Evolutionary conservation across 1,140 invertebrate species (phyloP).

Genomic region (Ips typographus): DNA sequence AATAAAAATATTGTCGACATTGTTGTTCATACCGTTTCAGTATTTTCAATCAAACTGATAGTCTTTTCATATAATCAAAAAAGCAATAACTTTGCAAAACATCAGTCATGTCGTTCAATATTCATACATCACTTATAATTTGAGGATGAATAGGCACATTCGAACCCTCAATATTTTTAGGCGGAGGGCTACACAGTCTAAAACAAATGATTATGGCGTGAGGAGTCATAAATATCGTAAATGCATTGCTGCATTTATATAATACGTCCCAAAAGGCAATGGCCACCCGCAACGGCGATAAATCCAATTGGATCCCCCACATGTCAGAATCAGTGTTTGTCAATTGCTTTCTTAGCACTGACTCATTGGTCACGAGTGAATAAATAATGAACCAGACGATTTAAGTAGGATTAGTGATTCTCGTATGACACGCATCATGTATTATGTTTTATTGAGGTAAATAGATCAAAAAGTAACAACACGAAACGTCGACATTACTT

Average conservation of each 20-base stretch:
- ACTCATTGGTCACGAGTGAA: conserved; percentile 39
- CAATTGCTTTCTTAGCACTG: conserved; percentile 45
- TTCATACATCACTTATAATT: neutral
- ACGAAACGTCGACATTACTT: too few species aligned
- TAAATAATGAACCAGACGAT: neutral
- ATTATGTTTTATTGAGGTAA: too few species aligned
- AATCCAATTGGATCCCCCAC: conserved; percentile 42
- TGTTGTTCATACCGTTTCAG: too few species aligned
- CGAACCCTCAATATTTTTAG: neutral
- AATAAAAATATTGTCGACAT: too few species aligned
- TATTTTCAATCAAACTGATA: too few species aligned
- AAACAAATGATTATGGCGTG: conserved; percentile 15
- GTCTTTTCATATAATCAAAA: too few species aligned
- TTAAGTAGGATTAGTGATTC: too few species aligned
- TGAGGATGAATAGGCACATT: neutral
- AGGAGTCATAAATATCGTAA: conserved; percentile 18
- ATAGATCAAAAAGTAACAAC: too few species aligned
- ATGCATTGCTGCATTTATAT: conserved; percentile 11
- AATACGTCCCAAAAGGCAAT: conserved; percentile 24
- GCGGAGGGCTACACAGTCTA: conserved; percentile 1
- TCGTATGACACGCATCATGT: too few species aligned
- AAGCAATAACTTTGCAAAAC: too few species aligned
- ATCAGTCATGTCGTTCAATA: too few species aligned
- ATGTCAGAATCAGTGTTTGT: conserved; percentile 47
- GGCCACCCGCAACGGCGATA: conserved; percentile 36